Percentiles rank a stretch among this genome's conserved stretches.
phyloP scores from a whole-genome alignment of 2,888 invertebrate species.

The Sturmia bella region DNA sequence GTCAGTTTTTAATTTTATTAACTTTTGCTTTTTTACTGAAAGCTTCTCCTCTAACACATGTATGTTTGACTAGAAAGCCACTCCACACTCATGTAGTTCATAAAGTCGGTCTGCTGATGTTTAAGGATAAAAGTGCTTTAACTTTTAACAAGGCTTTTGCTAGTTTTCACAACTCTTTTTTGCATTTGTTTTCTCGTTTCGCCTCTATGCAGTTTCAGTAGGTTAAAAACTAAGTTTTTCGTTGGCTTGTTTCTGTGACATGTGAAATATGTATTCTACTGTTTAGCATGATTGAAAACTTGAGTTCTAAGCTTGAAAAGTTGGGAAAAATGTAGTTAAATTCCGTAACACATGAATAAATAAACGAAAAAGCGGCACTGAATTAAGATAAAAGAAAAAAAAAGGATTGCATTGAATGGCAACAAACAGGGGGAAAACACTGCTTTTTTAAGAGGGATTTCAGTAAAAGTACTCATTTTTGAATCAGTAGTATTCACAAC shows the following conservation, averaged over 20 bases:
- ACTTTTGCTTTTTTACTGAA: conserved; percentile 61
- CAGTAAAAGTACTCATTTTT: too few species aligned
- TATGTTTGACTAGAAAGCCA: not conserved
- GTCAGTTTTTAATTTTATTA: conserved; percentile 58
- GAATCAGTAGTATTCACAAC: too few species aligned
- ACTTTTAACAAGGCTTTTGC: conserved; percentile 30
- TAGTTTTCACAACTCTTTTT: not conserved
- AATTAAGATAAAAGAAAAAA: not conserved
- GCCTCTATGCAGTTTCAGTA: not conserved
- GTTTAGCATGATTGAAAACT: not conserved
- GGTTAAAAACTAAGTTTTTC: conserved; percentile 12
- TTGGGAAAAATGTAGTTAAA: not conserved
- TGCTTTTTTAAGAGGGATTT: too few species aligned
- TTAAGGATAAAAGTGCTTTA: conserved; percentile 31
- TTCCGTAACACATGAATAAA: not conserved
- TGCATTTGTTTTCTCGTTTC: not conserved
- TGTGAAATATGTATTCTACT: not conserved
- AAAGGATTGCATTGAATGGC: not conserved
- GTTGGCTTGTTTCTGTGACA: conserved; percentile 1
- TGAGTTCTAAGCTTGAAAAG: conserved; percentile 2
- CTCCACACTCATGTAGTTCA: not conserved
- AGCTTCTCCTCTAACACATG: not conserved
- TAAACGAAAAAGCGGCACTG: not conserved
- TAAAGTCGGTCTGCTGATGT: conserved; percentile 1
- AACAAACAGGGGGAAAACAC: not conserved